These are phyloP conservation scores for Autographa gamma DNA, from an alignment of 2,888 invertebrate species.

Conservation along the genomic window DNA sequence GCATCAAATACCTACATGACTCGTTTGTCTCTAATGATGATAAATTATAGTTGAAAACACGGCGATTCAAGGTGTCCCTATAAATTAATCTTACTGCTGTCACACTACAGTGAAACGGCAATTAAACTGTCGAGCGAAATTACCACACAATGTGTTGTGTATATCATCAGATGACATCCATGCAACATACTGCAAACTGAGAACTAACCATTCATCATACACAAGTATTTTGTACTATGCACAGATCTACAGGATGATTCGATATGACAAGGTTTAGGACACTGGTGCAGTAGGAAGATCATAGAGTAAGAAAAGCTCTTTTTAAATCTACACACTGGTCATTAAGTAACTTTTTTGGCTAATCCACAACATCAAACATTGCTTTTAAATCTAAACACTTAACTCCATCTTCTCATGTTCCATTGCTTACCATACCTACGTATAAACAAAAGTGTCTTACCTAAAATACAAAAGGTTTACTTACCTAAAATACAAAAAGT, in stretches of 20 bases:
- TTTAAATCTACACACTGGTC: too few species aligned
- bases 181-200: constrained; percentile 68
- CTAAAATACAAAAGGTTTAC: too few species aligned
- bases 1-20: constrained; percentile 64
- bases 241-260: constrained; percentile 59
- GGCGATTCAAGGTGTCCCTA: constrained; percentile 82
- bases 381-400: too few species aligned
- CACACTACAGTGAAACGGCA: constrained; percentile 83
- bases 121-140: constrained; percentile 84
- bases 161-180: constrained; percentile 85
- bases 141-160: constrained; percentile 87
- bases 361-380: too few species aligned
- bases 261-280: not conserved
- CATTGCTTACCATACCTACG: too few species aligned
- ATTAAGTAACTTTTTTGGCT: too few species aligned
- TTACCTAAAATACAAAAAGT: too few species aligned
- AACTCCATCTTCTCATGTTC: too few species aligned
- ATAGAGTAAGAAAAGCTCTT: too few species aligned
- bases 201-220: constrained; percentile 78
- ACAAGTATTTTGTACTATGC: constrained; percentile 60
- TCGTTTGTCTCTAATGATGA: constrained; percentile 81
- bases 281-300: too few species aligned
- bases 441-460: too few species aligned
- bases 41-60: constrained; percentile 80
- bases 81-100: constrained; percentile 85